phyloP scores from a whole-genome alignment of 92 coral and sea anemone species.

The Heteractis magnifica region DNA sequence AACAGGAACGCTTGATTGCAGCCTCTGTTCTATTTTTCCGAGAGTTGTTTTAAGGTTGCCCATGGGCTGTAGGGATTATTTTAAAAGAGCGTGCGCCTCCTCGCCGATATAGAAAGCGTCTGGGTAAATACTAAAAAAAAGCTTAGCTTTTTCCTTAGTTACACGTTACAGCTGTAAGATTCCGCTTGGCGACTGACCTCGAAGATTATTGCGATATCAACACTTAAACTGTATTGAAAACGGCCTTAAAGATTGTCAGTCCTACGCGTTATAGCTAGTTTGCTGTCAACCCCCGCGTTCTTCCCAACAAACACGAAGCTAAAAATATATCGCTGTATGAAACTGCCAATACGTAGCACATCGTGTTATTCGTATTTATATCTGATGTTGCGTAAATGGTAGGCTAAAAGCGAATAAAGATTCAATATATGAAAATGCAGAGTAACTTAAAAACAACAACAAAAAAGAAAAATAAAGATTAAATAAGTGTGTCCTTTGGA shows the following conservation, averaged over 20 bases:
- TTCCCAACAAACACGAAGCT: not conserved
- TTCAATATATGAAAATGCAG: not conserved
- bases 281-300: not conserved
- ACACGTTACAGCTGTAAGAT: not conserved
- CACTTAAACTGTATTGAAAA: constrained; percentile 1
- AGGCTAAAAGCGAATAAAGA: not conserved
- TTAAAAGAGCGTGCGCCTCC: not conserved
- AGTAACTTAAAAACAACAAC: no score
- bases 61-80: no score
- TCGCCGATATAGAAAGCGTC: not conserved
- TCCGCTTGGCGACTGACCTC: not conserved
- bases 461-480: not conserved
- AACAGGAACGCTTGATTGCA: not conserved
- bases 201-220: not conserved
- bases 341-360: no score
- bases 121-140: no score
- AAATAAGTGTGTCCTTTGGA: no score
- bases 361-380: not conserved
- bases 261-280: not conserved
- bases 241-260: not conserved
- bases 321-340: no score
- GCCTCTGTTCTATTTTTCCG: not conserved
- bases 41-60: not conserved
- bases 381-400: not conserved
- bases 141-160: not conserved